phyloP scores from a whole-genome alignment of 2,797 vertebrate species.

The Mus minutoides region DNA sequence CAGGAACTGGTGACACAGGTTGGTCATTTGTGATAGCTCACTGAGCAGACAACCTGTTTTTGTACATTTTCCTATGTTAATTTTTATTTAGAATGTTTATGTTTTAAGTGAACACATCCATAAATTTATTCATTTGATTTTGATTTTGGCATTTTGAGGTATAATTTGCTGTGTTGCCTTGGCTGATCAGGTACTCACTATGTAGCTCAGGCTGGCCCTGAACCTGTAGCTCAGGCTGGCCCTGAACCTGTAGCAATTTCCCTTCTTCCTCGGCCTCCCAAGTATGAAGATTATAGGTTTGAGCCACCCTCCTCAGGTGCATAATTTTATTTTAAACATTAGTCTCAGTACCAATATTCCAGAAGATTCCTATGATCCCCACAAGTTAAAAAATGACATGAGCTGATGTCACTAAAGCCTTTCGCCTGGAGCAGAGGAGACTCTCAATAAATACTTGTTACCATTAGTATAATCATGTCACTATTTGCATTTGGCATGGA shows the following conservation, averaged over 20 bases:
- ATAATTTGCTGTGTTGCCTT: not conserved
- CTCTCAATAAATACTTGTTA: not conserved
- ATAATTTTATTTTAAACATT: constrained; percentile 3
- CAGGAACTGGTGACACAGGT: not conserved
- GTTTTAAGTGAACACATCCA: not conserved
- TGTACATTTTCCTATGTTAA: not conserved
- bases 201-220: not conserved
- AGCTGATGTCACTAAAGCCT: not conserved
- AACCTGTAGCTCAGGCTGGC: not conserved
- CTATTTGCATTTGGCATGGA: not conserved
- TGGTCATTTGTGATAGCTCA: not conserved
- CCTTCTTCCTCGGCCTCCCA: not conserved
- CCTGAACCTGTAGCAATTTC: not conserved
- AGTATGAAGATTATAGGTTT: not conserved
- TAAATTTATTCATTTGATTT: not conserved
- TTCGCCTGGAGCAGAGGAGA: not conserved
- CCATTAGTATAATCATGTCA: not conserved
- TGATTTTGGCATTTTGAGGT: not conserved
- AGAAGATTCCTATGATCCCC: not conserved
- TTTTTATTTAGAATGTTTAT: not conserved
- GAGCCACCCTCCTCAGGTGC: not conserved
- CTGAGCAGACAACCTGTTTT: fast-evolving
- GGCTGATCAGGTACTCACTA: not conserved
- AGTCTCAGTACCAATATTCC: not conserved
- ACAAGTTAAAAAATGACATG: not conserved